Conservation (phyloP, 2,888 invertebrate genomes). For the Bugulina stolonifera region DNA sequence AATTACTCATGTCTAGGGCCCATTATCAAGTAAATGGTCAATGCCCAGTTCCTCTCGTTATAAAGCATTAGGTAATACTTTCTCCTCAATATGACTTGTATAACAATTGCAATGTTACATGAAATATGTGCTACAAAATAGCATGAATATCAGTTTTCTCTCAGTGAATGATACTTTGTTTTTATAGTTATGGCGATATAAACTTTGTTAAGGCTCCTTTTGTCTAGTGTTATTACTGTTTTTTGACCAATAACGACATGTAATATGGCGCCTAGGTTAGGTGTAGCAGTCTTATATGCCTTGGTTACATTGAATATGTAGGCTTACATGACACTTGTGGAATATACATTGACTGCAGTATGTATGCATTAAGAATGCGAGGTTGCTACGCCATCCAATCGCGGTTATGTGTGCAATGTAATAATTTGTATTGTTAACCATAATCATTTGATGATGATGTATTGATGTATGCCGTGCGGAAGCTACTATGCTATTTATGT, state of each 20-base stretch:
- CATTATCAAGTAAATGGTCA: too few relatives aligned
- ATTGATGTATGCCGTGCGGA: background rate
- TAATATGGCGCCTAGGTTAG: background rate
- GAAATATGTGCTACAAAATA: background rate
- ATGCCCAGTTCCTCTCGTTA: too few relatives aligned
- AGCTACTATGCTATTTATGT: background rate
- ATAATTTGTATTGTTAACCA: too few relatives aligned
- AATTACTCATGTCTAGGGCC: too few relatives aligned
- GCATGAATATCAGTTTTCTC: background rate
- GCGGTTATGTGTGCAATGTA: too few relatives aligned
- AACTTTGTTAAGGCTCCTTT: background rate
- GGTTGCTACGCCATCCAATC: background rate
- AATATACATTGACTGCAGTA: background rate
- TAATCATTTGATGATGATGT: too few relatives aligned
- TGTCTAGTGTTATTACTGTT: background rate
- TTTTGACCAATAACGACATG: background rate
- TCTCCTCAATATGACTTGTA: too few relatives aligned
- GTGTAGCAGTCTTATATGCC: background rate
- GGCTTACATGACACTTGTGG: background rate
- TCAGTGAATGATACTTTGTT: background rate
- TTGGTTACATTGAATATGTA: background rate
- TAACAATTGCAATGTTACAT: too few relatives aligned
- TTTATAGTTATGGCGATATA: background rate
- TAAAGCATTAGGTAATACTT: too few relatives aligned
- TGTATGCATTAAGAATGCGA: background rate